These are phyloP conservation scores for Drosophila pseudotalamancana DNA, from an alignment of 2,888 invertebrate genomes.

Conservation along the genomic window DNA sequence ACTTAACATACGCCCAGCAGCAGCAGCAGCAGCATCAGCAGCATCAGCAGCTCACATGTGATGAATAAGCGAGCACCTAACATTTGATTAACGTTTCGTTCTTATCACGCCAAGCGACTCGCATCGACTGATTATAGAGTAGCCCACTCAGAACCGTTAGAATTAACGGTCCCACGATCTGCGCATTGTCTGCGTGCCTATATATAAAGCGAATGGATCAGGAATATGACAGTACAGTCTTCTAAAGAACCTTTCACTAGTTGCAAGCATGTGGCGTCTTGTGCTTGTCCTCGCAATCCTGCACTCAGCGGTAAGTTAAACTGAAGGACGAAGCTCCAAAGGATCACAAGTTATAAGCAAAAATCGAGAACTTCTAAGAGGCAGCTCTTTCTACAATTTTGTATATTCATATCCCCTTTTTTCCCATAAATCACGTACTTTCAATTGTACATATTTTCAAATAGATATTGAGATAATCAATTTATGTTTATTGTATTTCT, in stretches of 20 bases:
- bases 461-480: too few species aligned
- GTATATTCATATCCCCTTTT: too few species aligned
- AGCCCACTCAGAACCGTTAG: too few species aligned
- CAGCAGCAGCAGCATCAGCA: slow-evolving; percentile 19
- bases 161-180: slow-evolving; percentile 15
- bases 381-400: too few species aligned
- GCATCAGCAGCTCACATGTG: slow-evolving; percentile 7
- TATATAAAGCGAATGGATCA: slow-evolving; percentile 30
- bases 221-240: slow-evolving; percentile 1
- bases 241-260: background rate
- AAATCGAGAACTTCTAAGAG: too few species aligned
- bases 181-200: slow-evolving; percentile 17
- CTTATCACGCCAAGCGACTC: slow-evolving; percentile 48
- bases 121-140: slow-evolving; percentile 55
- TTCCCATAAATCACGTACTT: too few species aligned
- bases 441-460: too few species aligned
- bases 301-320: slow-evolving; percentile 38
- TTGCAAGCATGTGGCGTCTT: slow-evolving; percentile 35
- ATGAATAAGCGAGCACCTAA: slow-evolving; percentile 15
- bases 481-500: too few species aligned
- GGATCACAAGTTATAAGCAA: too few species aligned
- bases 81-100: slow-evolving; percentile 43
- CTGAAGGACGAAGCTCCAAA: too few species aligned
- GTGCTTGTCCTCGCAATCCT: slow-evolving; percentile 28
- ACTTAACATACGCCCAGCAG: slow-evolving; percentile 34